Conservation (phyloP, 92 coral and sea anemone species). For the Epizoanthus fatuus region DNA sequence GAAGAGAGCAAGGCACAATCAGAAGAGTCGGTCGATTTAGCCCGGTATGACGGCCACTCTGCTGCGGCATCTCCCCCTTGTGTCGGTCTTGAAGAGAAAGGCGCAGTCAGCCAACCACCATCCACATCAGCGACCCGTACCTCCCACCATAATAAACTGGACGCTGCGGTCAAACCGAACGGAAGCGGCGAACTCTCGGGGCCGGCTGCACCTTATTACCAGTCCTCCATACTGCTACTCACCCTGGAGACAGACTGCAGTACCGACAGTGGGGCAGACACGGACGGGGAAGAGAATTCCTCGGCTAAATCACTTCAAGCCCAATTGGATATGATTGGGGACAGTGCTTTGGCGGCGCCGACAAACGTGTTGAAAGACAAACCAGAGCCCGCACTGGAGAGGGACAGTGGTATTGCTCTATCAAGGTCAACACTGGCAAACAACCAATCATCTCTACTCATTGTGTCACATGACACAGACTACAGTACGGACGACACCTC, state of each 20-base stretch:
- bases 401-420: not conserved
- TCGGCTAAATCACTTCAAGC: not conserved
- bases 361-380: not conserved
- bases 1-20: too few species aligned
- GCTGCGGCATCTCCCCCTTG: too few species aligned
- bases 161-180: too few species aligned
- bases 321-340: not conserved
- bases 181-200: too few species aligned
- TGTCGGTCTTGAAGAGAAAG: too few species aligned
- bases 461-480: not conserved
- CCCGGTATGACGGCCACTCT: too few species aligned
- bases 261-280: not conserved
- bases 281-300: not conserved
- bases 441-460: not conserved
- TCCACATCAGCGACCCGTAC: too few species aligned
- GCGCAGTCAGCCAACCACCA: too few species aligned
- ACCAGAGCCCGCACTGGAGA: not conserved
- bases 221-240: not conserved
- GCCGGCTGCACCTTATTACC: not conserved
- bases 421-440: not conserved
- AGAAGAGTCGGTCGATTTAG: too few species aligned
- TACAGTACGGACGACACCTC: not conserved
- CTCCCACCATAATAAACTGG: too few species aligned
- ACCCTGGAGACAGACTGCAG: constrained; percentile 1
- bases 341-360: not conserved